Evolutionary conservation across 2,888 invertebrate species (phyloP), one percentile per base, ranked within the genome.

Genomic region (Tetranychus piercei): DNA sequence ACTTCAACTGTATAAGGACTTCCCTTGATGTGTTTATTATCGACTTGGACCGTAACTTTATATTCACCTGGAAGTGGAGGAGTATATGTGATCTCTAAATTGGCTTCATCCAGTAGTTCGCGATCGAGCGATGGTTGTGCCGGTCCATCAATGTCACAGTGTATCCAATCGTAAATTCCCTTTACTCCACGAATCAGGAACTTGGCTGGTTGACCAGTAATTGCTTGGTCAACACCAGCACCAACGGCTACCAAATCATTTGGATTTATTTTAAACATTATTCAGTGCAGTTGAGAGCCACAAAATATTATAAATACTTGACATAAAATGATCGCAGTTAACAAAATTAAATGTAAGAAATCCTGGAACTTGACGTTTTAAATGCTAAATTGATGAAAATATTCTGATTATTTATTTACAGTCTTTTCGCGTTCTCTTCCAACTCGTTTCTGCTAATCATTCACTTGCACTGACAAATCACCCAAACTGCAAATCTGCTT

Each of bases 31-130:
- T 23, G 67, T 43, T 73, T 73, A 22, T 22, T 67, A 6, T 73
- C 44, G 9, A 67, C 8, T n/a, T 65, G n/a, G 8, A 73, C 45
- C 4, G 8, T 11, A 4, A 73, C 69, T 43, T 22, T 44, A 73
- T 73, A 73, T 20, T 73, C 73, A 44, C 73, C 73, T 18, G 73
- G 73, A 15, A 73, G 20, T 20, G 23, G 34, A 15, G 73, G 73
- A 23, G 67, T 73, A 20, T 73, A 73, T 6, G 23, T 43, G 3
- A 65, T 18, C n/a, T 44, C 44, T 8, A 69, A 11, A 22, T 73
- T 69, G 18, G 43, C 44, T 2, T 73, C 44, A n/a, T 73, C 73
- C 20, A 43, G 9, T 6, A 43, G 34, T n/a, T n/a, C 69, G 4
- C 34, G 71, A 8, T 44, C 67, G 1, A 43, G 11, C 15, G 73